Evolutionary conservation across 2,888 invertebrate genomes (phyloP), one percentile per base, ranked within the genome.

Genomic region (Phyto melanocephala): DNA sequence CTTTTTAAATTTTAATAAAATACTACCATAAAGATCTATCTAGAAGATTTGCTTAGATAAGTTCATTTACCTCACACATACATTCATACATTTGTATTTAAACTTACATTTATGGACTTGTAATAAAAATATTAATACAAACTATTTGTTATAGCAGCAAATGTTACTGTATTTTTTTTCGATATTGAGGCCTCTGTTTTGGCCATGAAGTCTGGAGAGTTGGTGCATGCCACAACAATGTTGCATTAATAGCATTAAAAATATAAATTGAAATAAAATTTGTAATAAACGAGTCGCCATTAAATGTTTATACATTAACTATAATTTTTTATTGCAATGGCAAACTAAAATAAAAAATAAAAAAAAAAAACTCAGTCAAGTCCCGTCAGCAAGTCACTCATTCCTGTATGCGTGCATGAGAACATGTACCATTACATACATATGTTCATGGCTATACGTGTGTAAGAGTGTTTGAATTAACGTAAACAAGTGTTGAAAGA

Each of bases 261-360:
- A 84, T 83, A 86, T 76, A 85, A 81, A 84, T 90, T 89, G 88
- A 89, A 89, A 90, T 90, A 89, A 90, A 90, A 90, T 87, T 88
- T 90, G 89, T 89, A 90, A 90, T 90, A 90, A 90, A 90, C 90
- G 90, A 89, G 89, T 90, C 87, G 87, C 89, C 90, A 90, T 90
- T 90, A 90, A 90, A 89, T 89, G 79, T 82, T 89, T 89, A 89
- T 90, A 90, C 90, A 90, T 90, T 90, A 90, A 90, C 88, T 89
- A 90, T 90, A 90, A 89, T 78, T 85, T 85, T 85, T 85, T 82
- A 82, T 82, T 79, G 63, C 82, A 67, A 50, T 28, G 54, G 54
- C 42, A 13, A 50, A 50, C 67, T 71, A 40, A 65, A 71, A 60
- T 40, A 58, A 60, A 33, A 42, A 58, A 15, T 47, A 35, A 17